Evolutionary conservation across 2,888 invertebrate genomes (phyloP), one percentile per base, ranked within the genome.

Genomic region (Ypsolopha sequella): DNA sequence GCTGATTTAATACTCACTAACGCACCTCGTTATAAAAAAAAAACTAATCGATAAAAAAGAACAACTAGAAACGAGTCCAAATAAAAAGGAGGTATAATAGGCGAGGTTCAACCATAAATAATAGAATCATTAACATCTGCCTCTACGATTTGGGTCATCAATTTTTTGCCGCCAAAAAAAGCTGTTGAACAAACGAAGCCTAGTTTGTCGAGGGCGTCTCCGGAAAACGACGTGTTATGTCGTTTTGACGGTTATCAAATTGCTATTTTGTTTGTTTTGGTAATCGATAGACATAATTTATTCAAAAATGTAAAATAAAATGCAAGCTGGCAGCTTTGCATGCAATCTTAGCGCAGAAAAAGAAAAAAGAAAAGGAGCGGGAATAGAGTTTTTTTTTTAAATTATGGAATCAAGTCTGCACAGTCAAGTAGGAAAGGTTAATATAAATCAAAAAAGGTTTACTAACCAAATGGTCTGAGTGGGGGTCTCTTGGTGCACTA

Each of bases 381-480:
- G 38, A n/a, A 10, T 38, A 38, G 38, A 6, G 6, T 43, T 14
- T 24, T 7, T 6, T 43, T 43, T 24, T 14, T 43, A 9, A 0
- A 13, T 1, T 13, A 41, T 9, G 4, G 24, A 24, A 24, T 24
- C 13, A 43, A 9, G 24, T 11, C 14, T 14, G 11, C 11, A 41
- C n/a, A 14, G 43, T 7, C 43, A 43, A 7, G 24, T 24, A 24
- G 24, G 24, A 39, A 39, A 39, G 39, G 39, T 39, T 46, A 56
- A 64, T 65, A 67, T 69, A 72, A 76, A 76, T 79, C 70, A 71
- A 66, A 61, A 78, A 85, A 81, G 82, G 76, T 80, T 76, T 86
- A 86, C 86, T 86, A 86, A 86, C 86, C 86, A 86, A 86, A 84
- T 86, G 86, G 67, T 86, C 86, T 74, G 86, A 86, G 80, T 86